Evolutionary conservation across 2,888 invertebrate genomes (phyloP).

Genomic region (Drosophila robusta): DNA sequence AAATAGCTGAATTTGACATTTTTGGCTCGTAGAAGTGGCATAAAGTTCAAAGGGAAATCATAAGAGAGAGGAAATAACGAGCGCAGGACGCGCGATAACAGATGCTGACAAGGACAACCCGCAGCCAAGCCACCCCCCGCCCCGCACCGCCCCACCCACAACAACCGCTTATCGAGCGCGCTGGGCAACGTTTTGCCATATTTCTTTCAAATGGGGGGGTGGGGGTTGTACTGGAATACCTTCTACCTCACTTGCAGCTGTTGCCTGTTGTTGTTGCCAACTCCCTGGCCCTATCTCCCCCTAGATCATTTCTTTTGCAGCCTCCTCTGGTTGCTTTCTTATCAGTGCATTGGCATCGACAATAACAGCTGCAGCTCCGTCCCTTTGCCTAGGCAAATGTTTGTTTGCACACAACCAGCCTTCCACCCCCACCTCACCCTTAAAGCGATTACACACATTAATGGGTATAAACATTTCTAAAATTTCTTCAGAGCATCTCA

Average conservation of each 20-base stretch:
- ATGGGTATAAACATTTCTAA: constrained; percentile 61
- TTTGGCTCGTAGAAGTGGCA: constrained; percentile 35
- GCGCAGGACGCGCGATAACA: constrained; percentile 51
- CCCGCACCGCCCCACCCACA: background rate
- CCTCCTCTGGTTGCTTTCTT: constrained; percentile 34
- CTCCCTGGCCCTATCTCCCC: background rate
- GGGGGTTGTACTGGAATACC: no score
- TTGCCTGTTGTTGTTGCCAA: constrained; percentile 5
- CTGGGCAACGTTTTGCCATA: background rate
- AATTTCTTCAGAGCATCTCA: constrained; percentile 56
- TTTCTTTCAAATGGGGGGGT: background rate
- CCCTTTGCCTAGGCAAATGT: constrained; percentile 58
- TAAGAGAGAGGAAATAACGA: constrained; percentile 58
- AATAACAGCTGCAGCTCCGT: constrained; percentile 95
- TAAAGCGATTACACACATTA: constrained; percentile 71
- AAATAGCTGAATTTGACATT: constrained; percentile 80
- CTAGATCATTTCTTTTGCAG: constrained; percentile 19
- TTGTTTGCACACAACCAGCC: constrained; percentile 28
- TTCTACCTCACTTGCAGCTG: constrained; percentile 6
- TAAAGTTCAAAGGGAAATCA: constrained; percentile 70
- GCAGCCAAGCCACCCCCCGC: background rate
- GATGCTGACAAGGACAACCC: constrained; percentile 35
- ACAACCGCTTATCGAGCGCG: constrained; percentile 10
- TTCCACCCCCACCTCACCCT: constrained; percentile 1
- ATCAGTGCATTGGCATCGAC: constrained; percentile 99